These are phyloP conservation scores for Centrocercus urophasianus DNA, from an alignment of 2,113 vertebrate genomes.

Conservation along the genomic window DNA sequence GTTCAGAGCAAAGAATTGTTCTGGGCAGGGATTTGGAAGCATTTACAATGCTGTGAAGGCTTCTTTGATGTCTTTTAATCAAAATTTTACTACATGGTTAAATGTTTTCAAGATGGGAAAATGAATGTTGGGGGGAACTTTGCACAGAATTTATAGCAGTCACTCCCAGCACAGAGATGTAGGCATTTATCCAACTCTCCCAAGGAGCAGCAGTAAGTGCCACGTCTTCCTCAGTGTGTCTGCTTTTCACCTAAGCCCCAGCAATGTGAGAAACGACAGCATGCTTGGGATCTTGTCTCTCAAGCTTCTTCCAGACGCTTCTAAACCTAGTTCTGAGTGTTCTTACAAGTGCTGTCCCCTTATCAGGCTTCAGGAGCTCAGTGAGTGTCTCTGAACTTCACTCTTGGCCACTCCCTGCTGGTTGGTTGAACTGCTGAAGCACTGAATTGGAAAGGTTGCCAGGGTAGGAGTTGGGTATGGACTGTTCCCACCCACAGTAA, in stretches of 20 bases:
- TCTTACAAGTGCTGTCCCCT: not conserved
- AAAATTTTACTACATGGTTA: not conserved
- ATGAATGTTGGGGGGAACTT: fast-evolving
- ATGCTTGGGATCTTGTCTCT: not conserved
- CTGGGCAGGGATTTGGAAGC: not conserved
- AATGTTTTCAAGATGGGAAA: not conserved
- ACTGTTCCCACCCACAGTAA: not conserved
- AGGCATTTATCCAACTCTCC: not conserved
- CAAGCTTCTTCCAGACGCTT: not conserved
- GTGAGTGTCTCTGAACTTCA: not conserved
- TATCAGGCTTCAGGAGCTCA: not conserved
- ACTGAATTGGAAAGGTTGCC: not conserved
- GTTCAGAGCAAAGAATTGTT: not conserved
- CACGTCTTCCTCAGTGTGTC: not conserved
- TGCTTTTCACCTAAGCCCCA: not conserved
- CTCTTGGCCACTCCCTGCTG: not conserved
- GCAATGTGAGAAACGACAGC: not conserved
- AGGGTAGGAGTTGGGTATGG: not conserved
- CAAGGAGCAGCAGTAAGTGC: not conserved
- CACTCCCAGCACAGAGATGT: fast-evolving
- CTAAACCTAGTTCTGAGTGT: not conserved
- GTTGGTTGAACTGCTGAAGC: not conserved
- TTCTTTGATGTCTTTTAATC: not conserved
- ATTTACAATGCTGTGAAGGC: not conserved
- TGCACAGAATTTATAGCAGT: not conserved